Percentiles rank a stretch among this genome's conserved stretches.
Conservation (phyloP, 1,140 invertebrate genomes). For the Phenacoccus solenopsis region DNA sequence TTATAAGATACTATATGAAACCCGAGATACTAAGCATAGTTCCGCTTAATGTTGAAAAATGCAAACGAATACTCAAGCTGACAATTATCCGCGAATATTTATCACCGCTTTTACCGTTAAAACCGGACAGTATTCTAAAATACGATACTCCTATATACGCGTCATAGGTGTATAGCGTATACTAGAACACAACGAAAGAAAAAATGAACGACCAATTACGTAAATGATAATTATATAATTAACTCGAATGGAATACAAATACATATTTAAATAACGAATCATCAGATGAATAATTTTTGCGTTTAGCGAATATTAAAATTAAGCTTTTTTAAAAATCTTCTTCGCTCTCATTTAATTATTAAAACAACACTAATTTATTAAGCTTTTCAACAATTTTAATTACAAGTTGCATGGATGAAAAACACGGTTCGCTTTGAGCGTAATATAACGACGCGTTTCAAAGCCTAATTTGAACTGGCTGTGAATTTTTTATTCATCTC, state of each 20-base stretch:
- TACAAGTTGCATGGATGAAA: neutral
- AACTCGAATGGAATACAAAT: neutral
- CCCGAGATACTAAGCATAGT: too few relatives aligned
- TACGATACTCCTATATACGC: too few relatives aligned
- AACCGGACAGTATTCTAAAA: too few relatives aligned
- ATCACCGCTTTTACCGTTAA: too few relatives aligned
- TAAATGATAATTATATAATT: neutral
- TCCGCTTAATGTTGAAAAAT: too few relatives aligned
- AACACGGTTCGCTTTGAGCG: neutral
- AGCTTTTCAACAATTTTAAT: constrained; percentile 3
- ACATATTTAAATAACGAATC: constrained; percentile 2
- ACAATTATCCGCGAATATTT: too few relatives aligned
- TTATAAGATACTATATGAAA: too few relatives aligned
- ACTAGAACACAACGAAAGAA: too few relatives aligned
- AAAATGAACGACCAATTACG: too few relatives aligned
- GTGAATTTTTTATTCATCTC: neutral
- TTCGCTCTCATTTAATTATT: neutral
- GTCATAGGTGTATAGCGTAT: too few relatives aligned
- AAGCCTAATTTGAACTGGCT: neutral
- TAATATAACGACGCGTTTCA: neutral
- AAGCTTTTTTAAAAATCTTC: constrained; percentile 3
- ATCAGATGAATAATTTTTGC: neutral
- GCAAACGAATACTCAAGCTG: too few relatives aligned
- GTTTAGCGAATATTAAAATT: neutral
- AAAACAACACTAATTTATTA: constrained; percentile 3